Evolutionary conservation across 1,140 invertebrate species (phyloP), one percentile per base, ranked within the genome.

Genomic region (Mesaphorura yosii): DNA sequence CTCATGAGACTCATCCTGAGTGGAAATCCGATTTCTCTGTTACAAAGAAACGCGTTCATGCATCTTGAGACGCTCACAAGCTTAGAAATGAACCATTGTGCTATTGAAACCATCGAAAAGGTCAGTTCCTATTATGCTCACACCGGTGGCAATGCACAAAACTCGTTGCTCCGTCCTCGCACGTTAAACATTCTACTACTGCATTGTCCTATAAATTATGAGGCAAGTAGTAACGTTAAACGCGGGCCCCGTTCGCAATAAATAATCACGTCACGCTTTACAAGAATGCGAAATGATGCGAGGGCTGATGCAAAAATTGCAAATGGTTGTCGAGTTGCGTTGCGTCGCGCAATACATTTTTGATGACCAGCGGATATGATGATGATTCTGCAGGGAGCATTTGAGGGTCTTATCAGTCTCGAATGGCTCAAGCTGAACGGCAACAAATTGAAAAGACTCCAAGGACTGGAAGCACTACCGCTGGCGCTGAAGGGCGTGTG

Each of bases 381-480:
- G 10, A n/a, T 34, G 25, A 29, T 29, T 31, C 28, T 22, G 19
- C 23, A 63, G 47, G 80, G 81, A 46, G 85, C 86, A 2, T 91
- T 93, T 67, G 76, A 80, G 50, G 86, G 84, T 15, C 75, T 92
- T 28, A 76, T 79, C 37, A 80, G 79, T 63, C 72, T 93, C 41
- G 85, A 89, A 69, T 87, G 85, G 80, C 71, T 93, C 12, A 80
- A 84, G 62, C 67, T 92, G 44, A 80, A 88, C 62, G 82, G 81
- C 51, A 93, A 93, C 71, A 76, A 77, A 58, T 73, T 93, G 50
- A 77, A 75, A 19, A 79, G 75, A 60, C 76, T 88, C 55, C 73
- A 77, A 64, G 83, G 82, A 17, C 70, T 72, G 27, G 73, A 78
- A 54, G 79, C 84, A 53, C 72, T 89, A 31, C 82, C 83, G 1